Conservation (phyloP, 2,113 vertebrate species). For the Oophaga pumilio region DNA sequence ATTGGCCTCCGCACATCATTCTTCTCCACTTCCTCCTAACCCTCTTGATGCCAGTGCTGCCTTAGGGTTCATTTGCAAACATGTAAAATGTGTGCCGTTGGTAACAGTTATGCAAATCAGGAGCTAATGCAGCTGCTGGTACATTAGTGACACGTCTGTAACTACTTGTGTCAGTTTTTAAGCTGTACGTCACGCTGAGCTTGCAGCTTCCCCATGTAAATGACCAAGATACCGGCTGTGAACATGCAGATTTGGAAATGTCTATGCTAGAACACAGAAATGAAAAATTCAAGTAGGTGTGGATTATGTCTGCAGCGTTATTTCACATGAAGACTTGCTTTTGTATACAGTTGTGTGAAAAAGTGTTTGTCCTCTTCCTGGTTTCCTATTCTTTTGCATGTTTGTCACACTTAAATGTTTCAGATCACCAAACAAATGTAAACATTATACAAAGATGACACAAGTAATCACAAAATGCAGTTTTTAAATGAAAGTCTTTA, state of each 20-base stretch:
- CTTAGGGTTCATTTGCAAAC: slow-evolving; percentile 28
- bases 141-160: slow-evolving; percentile 30
- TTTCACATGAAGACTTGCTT: neutral
- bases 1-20: neutral
- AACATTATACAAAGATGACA: too few relatives aligned
- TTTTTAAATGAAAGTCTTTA: too few relatives aligned
- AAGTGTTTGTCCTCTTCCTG: too few relatives aligned
- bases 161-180: neutral
- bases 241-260: neutral
- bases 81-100: slow-evolving; percentile 23
- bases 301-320: neutral
- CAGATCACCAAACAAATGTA: too few relatives aligned
- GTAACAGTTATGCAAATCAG: slow-evolving; percentile 33
- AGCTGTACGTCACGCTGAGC: slow-evolving; percentile 31
- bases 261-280: neutral
- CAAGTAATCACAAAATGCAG: too few relatives aligned
- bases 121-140: slow-evolving; percentile 24
- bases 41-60: neutral
- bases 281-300: slow-evolving; percentile 25
- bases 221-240: slow-evolving; percentile 31
- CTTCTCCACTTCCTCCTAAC: neutral
- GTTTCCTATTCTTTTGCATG: too few relatives aligned
- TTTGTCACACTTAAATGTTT: too few relatives aligned
- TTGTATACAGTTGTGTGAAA: too few relatives aligned
- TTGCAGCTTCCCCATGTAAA: slow-evolving; percentile 37